These are phyloP conservation scores for Leuciscus waleckii DNA, from an alignment of 2,797 vertebrate species.

Conservation along the genomic window DNA sequence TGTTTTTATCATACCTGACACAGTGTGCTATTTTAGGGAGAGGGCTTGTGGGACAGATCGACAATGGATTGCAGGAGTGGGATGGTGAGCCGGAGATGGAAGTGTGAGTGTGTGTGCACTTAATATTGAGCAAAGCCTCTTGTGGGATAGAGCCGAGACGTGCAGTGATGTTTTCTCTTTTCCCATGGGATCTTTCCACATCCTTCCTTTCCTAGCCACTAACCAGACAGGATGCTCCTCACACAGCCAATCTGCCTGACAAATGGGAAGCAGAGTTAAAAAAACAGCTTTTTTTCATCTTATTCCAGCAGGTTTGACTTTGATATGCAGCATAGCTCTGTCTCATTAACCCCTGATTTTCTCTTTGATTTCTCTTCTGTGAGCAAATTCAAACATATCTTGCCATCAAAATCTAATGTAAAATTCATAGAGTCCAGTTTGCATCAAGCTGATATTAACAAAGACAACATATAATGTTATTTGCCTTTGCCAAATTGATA, in stretches of 20 bases:
- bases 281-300: slow-evolving; percentile 12
- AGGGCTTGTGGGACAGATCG: slow-evolving; percentile 65
- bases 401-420: neutral
- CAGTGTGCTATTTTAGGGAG: slow-evolving; percentile 66
- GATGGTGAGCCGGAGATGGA: slow-evolving; percentile 65
- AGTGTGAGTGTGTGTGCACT: slow-evolving; percentile 57
- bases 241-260: slow-evolving; percentile 46
- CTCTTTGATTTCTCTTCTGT: neutral
- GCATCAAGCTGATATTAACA: neutral
- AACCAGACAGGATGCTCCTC: slow-evolving; percentile 44
- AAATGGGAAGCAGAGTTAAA: slow-evolving; percentile 23
- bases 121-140: slow-evolving; percentile 74
- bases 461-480: neutral
- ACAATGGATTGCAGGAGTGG: slow-evolving; percentile 76
- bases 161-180: slow-evolving; percentile 57
- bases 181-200: slow-evolving; percentile 51
- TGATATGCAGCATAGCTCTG: neutral
- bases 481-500: neutral
- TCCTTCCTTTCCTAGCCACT: slow-evolving; percentile 63
- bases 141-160: slow-evolving; percentile 65
- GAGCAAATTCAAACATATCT: slow-evolving; percentile 4
- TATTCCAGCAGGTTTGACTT: slow-evolving; percentile 29
- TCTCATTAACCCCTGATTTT: slow-evolving; percentile 18
- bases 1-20: slow-evolving; percentile 78
- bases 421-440: neutral